A percentile compares a stretch with the other conserved stretches of the same genome.
phyloP scores from a whole-genome alignment of 1,140 invertebrate species.

The Subanguina moxae region DNA sequence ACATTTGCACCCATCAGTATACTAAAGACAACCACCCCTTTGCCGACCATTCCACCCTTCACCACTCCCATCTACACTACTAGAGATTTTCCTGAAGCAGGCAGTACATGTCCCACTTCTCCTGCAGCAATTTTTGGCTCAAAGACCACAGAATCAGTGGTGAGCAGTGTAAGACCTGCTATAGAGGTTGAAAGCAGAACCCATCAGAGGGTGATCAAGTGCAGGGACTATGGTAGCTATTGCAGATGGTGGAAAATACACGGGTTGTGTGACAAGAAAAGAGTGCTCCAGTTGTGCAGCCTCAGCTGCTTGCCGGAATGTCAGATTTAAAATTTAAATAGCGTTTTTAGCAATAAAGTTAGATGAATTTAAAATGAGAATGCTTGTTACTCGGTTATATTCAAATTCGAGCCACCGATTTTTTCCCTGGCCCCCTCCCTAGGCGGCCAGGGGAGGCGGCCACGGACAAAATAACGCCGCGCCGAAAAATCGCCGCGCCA shows the following conservation, averaged over 20 bases:
- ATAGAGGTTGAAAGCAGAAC: background rate
- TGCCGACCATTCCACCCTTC: slow-evolving; percentile 1
- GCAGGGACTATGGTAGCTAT: background rate
- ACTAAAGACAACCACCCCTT: background rate
- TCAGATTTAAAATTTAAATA: background rate
- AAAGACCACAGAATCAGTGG: too few relatives aligned
- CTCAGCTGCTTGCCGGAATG: slow-evolving; percentile 12
- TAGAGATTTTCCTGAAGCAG: background rate
- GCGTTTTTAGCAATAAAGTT: too few relatives aligned
- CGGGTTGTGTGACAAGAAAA: slow-evolving; percentile 3
- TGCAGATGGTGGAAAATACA: slow-evolving; percentile 17
- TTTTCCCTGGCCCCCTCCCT: too few relatives aligned
- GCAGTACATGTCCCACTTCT: background rate
- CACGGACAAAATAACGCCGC: too few relatives aligned
- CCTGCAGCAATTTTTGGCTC: background rate
- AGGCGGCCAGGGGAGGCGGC: too few relatives aligned
- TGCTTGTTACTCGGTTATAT: too few relatives aligned
- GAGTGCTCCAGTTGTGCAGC: slow-evolving; percentile 3
- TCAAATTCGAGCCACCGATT: too few relatives aligned
- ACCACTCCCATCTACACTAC: background rate
- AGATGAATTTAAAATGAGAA: too few relatives aligned
- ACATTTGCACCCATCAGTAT: background rate
- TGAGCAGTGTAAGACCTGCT: background rate
- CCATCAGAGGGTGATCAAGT: background rate
- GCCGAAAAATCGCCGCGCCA: too few relatives aligned